Percentiles rank a stretch among this genome's conserved stretches.
Evolutionary conservation across 2,113 vertebrate genomes (phyloP).

Genomic region (Terrapene triunguis): DNA sequence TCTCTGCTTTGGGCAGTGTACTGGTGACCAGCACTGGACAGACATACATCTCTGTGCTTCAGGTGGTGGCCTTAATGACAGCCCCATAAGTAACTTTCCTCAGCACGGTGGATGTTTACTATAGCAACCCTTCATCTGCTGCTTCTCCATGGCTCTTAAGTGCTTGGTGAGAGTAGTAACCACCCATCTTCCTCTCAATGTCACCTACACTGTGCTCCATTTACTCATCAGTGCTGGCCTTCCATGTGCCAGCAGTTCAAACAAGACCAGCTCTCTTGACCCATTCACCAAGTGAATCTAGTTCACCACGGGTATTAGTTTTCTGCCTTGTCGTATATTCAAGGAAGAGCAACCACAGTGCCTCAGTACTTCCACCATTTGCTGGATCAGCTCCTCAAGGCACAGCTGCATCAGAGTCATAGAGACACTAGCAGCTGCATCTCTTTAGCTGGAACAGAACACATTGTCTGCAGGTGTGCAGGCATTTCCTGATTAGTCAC

Average conservation of each 20-base stretch:
- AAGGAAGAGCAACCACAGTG: neutral
- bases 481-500: neutral
- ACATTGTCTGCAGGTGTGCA: neutral
- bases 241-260: neutral
- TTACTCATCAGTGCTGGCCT: neutral
- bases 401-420: neutral
- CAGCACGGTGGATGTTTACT: neutral
- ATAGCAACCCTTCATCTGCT: neutral
- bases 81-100: neutral
- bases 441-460: neutral
- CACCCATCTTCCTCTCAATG: neutral
- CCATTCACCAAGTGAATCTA: neutral
- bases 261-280: neutral
- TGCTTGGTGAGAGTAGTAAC: neutral
- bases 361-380: neutral
- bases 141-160: neutral
- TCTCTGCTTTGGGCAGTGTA: neutral
- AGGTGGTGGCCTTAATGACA: neutral
- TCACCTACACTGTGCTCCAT: neutral
- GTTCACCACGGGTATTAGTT: neutral
- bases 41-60: fast-evolving
- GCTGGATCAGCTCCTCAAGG: neutral
- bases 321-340: neutral
- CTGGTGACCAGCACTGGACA: neutral
- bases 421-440: neutral